These are phyloP conservation scores for Craseonycteris thonglongyai DNA, from an alignment of 2,113 vertebrate genomes.

Conservation along the genomic window DNA sequence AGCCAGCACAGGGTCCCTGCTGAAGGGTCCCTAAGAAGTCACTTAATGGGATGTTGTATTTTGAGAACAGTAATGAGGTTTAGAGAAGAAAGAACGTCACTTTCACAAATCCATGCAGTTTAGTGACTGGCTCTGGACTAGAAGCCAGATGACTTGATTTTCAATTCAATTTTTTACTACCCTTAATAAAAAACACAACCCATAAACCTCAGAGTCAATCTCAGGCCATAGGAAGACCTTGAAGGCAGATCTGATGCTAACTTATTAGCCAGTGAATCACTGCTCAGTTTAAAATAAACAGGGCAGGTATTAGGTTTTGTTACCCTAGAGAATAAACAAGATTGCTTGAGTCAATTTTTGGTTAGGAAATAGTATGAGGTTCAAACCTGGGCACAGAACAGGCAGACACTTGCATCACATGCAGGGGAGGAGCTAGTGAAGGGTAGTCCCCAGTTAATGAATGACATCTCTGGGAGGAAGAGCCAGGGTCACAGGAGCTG, in stretches of 20 bases:
- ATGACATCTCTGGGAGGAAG: not conserved
- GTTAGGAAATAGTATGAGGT: not conserved
- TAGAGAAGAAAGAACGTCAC: not conserved
- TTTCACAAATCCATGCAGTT: not conserved
- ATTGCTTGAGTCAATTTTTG: not conserved
- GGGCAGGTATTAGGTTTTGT: not conserved
- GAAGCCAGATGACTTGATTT: not conserved
- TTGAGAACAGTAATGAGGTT: no score
- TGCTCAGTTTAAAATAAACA: not conserved
- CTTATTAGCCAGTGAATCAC: not conserved
- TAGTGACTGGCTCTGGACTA: not conserved
- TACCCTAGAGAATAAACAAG: not conserved
- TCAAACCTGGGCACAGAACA: not conserved
- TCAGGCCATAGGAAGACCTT: not conserved
- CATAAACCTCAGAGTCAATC: not conserved
- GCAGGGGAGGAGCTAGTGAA: accelerated
- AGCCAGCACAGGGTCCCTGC: not conserved
- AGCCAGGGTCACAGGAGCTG: no score
- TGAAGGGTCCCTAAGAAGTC: not conserved
- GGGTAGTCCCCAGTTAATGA: not conserved
- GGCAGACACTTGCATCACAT: not conserved
- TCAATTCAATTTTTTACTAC: not conserved
- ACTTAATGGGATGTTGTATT: no score
- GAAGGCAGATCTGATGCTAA: not conserved
- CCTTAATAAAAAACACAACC: not conserved